A percentile compares a stretch with the other conserved stretches of the same genome.
Evolutionary conservation across 2,797 vertebrate genomes (phyloP).

Genomic region (Cyprinodon diabolis): DNA sequence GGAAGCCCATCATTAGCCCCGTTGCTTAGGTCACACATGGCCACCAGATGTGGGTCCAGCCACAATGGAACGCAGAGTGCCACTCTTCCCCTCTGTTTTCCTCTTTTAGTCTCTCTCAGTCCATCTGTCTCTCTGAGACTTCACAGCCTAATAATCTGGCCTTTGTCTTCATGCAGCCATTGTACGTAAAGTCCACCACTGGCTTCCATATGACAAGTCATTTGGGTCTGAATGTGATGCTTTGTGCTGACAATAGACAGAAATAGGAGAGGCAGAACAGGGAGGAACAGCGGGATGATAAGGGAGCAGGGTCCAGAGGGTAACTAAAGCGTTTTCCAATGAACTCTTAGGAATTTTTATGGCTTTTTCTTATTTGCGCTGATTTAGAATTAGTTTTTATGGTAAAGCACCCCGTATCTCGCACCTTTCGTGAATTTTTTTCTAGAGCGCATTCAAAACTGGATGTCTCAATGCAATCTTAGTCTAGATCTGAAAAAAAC

Average conservation of each 20-base stretch:
- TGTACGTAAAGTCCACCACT: slow-evolving; percentile 83
- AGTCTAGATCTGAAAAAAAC: background rate
- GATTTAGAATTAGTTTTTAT: slow-evolving; percentile 60
- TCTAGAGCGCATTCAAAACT: background rate
- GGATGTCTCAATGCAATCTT: background rate
- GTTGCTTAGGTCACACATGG: slow-evolving; percentile 91
- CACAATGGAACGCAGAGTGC: slow-evolving; percentile 82
- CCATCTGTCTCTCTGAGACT: slow-evolving; percentile 45
- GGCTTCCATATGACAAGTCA: slow-evolving; percentile 83
- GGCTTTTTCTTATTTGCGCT: slow-evolving; percentile 75
- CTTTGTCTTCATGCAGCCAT: slow-evolving; percentile 89
- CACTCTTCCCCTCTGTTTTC: slow-evolving; percentile 54
- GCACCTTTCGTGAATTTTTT: slow-evolving; percentile 36
- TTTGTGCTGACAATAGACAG: slow-evolving; percentile 82
- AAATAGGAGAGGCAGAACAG: slow-evolving; percentile 61
- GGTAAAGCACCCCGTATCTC: slow-evolving; percentile 45
- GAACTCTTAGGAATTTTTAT: slow-evolving; percentile 83
- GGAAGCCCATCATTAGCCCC: slow-evolving; percentile 96
- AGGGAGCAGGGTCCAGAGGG: slow-evolving; percentile 23
- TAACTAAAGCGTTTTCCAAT: slow-evolving; percentile 70
- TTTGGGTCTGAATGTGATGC: slow-evolving; percentile 86
- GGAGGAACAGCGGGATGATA: slow-evolving; percentile 36
- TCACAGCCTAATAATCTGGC: slow-evolving; percentile 89
- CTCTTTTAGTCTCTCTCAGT: slow-evolving; percentile 38
- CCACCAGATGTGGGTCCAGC: slow-evolving; percentile 92